Percentiles rank a stretch among this genome's conserved stretches.
Evolutionary conservation across 2,113 vertebrate genomes (phyloP).

Genomic region (Empidonax traillii): DNA sequence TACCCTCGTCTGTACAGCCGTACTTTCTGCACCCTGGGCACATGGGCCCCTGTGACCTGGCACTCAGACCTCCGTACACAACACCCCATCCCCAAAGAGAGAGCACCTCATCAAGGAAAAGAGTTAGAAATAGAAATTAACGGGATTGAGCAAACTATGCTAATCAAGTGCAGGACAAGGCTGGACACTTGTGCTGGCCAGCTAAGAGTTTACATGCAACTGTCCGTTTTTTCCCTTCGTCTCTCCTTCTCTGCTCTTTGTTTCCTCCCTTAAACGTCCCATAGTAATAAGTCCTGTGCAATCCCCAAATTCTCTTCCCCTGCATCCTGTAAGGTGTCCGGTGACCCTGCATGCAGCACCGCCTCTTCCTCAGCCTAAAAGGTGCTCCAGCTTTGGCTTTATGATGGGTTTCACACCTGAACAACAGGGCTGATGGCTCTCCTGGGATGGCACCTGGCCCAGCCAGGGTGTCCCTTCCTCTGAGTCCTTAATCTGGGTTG

Average conservation of each 20-base stretch:
- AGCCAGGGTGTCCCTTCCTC: not conserved
- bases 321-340: not conserved
- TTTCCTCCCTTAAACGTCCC: not conserved
- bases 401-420: not conserved
- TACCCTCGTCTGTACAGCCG: not conserved
- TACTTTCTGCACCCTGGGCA: not conserved
- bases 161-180: not conserved
- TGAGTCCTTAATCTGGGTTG: not conserved
- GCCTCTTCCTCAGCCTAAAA: not conserved
- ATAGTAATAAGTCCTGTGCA: not conserved
- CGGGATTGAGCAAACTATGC: not conserved
- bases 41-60: not conserved
- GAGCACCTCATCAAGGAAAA: not conserved
- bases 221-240: not conserved
- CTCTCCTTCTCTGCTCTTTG: not conserved
- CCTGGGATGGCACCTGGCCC: not conserved
- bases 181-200: not conserved
- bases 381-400: not conserved
- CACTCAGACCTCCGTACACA: not conserved
- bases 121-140: not conserved
- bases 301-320: not conserved
- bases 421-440: not conserved
- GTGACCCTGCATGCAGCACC: not conserved
- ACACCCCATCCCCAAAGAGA: not conserved
- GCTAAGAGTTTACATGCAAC: not conserved